Percentiles rank a stretch among this genome's conserved stretches.
These are phyloP conservation scores for Trichonephila clavata DNA, from an alignment of 1,140 invertebrate species.

Conservation along the genomic window DNA sequence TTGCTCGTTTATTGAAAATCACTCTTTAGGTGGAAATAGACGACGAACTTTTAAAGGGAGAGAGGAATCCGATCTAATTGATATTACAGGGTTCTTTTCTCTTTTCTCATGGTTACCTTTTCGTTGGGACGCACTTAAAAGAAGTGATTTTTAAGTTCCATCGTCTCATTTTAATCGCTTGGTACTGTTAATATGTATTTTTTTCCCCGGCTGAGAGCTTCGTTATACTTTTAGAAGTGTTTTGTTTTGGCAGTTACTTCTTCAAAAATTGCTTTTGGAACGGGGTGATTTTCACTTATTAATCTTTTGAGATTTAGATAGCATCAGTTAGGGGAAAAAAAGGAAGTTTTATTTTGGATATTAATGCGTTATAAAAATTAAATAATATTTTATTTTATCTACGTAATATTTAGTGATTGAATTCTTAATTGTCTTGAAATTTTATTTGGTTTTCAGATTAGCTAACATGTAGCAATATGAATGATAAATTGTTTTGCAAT, in stretches of 20 bases:
- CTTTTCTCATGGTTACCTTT: background rate
- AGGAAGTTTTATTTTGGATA: background rate
- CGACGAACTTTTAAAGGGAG: background rate
- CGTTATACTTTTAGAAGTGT: background rate
- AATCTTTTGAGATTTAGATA: background rate
- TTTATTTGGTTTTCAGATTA: background rate
- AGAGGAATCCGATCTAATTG: background rate
- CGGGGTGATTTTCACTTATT: background rate
- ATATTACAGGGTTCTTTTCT: background rate
- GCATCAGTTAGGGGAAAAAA: background rate
- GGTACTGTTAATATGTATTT: background rate
- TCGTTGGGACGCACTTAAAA: background rate
- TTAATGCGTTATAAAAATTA: background rate
- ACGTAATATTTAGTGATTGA: background rate
- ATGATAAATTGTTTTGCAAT: no score
- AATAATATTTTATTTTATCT: background rate
- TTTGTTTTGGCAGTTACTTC: background rate
- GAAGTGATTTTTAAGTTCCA: background rate
- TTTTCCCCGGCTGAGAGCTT: background rate
- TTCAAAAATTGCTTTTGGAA: background rate
- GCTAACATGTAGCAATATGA: background rate
- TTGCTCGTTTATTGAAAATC: constrained; percentile 57
- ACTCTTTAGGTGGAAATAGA: constrained; percentile 12
- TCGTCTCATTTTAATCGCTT: background rate
- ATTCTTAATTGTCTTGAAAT: background rate